Conservation (phyloP, 2,888 invertebrate genomes). For the Acheta domesticus region DNA sequence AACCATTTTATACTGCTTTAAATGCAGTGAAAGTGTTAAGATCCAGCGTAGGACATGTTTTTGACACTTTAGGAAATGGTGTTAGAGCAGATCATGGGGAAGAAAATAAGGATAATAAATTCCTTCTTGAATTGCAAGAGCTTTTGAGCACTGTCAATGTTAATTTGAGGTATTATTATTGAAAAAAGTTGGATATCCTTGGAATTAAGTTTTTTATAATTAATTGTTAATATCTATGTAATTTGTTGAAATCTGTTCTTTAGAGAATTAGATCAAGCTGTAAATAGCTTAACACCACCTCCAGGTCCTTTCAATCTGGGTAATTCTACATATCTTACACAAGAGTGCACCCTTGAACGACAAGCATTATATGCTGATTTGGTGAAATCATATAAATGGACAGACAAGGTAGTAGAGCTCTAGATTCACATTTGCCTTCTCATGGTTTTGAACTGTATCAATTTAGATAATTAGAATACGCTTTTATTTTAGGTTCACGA, state of each 20-base stretch:
- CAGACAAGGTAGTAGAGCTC: slow-evolving; percentile 65
- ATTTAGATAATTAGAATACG: no score
- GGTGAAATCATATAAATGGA: slow-evolving; percentile 90
- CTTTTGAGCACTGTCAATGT: slow-evolving; percentile 74
- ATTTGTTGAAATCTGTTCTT: slow-evolving; percentile 34
- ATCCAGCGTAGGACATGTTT: slow-evolving; percentile 79
- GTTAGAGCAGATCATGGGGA: slow-evolving; percentile 69
- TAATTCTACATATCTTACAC: slow-evolving; percentile 79
- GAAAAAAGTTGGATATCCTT: neutral
- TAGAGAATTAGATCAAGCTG: slow-evolving; percentile 78
- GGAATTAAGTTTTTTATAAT: neutral
- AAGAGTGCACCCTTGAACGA: slow-evolving; percentile 87
- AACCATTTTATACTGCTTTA: slow-evolving; percentile 57
- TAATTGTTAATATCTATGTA: neutral
- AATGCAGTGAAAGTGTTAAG: slow-evolving; percentile 72
- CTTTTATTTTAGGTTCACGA: slow-evolving; percentile 63
- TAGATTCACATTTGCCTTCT: slow-evolving; percentile 1
- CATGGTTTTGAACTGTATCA: no score
- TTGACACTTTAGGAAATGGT: slow-evolving; percentile 80
- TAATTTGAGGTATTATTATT: slow-evolving; percentile 61
- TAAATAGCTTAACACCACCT: slow-evolving; percentile 67
- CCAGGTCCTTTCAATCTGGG: slow-evolving; percentile 80
- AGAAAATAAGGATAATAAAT: slow-evolving; percentile 41
- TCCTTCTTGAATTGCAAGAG: slow-evolving; percentile 74
- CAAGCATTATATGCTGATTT: slow-evolving; percentile 83